Conservation (phyloP, 2,888 invertebrate species). For the Steinernema carpocapsae region DNA sequence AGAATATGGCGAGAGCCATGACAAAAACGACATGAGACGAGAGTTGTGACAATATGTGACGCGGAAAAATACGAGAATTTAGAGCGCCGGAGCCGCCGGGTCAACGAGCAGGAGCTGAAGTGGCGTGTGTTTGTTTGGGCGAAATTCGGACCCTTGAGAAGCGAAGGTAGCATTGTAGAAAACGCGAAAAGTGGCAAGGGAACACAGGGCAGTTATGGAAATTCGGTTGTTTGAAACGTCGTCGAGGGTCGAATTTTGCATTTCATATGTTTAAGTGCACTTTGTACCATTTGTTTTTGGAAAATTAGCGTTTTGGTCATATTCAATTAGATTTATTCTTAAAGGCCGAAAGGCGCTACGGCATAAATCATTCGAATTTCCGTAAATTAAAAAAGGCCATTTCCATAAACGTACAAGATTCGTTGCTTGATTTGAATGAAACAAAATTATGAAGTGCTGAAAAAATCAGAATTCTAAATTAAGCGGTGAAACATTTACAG, state of each 20-base stretch:
- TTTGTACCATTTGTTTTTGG: too few relatives aligned
- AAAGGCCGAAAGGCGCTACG: neutral
- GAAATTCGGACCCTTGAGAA: slow-evolving; percentile 23
- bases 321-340: neutral
- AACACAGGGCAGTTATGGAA: neutral
- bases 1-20: neutral
- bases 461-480: neutral
- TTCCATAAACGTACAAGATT: neutral
- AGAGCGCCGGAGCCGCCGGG: slow-evolving; percentile 10
- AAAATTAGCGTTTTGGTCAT: neutral
- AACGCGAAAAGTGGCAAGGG: neutral
- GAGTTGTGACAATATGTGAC: slow-evolving; percentile 5
- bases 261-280: neutral
- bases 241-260: neutral
- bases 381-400: too few relatives aligned
- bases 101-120: neutral
- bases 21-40: neutral
- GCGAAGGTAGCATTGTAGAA: neutral
- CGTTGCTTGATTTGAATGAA: neutral
- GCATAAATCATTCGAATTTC: neutral
- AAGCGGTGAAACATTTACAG: neutral
- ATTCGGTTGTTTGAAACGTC: neutral
- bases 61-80: slow-evolving; percentile 1
- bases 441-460: neutral
- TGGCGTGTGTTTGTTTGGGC: neutral